phyloP scores from a whole-genome alignment of 2,113 vertebrate species.

The Tychaedon coryphoeus region DNA sequence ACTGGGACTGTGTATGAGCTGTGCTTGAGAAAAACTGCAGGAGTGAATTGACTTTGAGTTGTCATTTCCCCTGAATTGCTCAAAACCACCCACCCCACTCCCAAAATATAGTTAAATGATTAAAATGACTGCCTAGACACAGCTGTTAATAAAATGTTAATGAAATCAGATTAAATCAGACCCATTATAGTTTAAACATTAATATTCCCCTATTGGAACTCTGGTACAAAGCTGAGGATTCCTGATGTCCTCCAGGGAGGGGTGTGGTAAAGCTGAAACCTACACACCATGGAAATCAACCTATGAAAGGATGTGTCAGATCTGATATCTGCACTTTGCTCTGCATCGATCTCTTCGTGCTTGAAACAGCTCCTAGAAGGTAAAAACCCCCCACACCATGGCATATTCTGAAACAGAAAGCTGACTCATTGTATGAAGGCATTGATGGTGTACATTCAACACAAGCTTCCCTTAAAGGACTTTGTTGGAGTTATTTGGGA shows the following conservation, averaged over 20 bases:
- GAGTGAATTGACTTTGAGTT: neutral
- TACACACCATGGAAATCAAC: neutral
- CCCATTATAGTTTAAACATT: conserved; percentile 26
- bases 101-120: neutral
- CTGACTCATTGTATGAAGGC: neutral
- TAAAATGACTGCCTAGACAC: conserved; percentile 6
- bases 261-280: neutral
- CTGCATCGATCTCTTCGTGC: neutral
- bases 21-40: neutral
- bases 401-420: neutral
- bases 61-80: conserved; percentile 4
- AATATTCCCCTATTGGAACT: neutral
- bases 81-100: neutral
- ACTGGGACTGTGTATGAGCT: neutral
- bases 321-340: neutral
- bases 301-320: neutral
- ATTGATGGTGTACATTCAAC: neutral
- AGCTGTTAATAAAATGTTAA: conserved; percentile 45
- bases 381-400: rapidly evolving
- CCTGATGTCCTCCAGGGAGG: neutral
- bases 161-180: conserved; percentile 26
- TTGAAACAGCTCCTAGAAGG: neutral
- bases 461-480: neutral
- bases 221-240: neutral
- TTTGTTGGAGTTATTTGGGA: neutral